Evolutionary conservation across 2,888 invertebrate genomes (phyloP).

Genomic region (Athalia rosae): DNA sequence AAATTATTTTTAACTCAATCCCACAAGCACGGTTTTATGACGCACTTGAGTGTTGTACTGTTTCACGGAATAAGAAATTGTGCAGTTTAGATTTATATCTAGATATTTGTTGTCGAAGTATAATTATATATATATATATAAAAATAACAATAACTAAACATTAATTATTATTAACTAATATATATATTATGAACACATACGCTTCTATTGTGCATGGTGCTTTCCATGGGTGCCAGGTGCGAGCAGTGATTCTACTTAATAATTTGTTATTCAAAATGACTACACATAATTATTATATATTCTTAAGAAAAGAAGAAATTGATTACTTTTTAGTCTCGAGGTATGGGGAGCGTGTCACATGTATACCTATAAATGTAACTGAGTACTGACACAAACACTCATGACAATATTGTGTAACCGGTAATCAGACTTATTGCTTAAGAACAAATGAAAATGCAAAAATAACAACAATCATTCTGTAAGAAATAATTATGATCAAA

Average conservation of each 20-base stretch:
- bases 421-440: constrained; percentile 39
- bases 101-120: constrained; percentile 56
- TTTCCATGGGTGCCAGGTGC: constrained; percentile 57
- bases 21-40: constrained; percentile 40
- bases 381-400: constrained; percentile 34
- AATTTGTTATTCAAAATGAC: constrained; percentile 46
- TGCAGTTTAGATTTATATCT: constrained; percentile 48
- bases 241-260: constrained; percentile 55
- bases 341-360: constrained; percentile 16
- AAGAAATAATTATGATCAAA: constrained; percentile 35
- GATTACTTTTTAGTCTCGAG: constrained; percentile 14
- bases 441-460: too few species aligned
- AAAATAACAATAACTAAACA: constrained; percentile 51
- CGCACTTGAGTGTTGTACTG: constrained; percentile 41
- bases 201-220: constrained; percentile 64
- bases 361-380: constrained; percentile 3
- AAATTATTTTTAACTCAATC: constrained; percentile 42
- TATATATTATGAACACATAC: constrained; percentile 62
- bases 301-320: constrained; percentile 23
- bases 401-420: constrained; percentile 44
- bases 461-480: neutral
- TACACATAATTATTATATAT: constrained; percentile 20
- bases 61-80: constrained; percentile 36
- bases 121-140: constrained; percentile 50
- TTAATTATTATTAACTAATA: constrained; percentile 52